Conservation (phyloP, 2,113 vertebrate species). For the Leptobrachium ailaonicum region DNA sequence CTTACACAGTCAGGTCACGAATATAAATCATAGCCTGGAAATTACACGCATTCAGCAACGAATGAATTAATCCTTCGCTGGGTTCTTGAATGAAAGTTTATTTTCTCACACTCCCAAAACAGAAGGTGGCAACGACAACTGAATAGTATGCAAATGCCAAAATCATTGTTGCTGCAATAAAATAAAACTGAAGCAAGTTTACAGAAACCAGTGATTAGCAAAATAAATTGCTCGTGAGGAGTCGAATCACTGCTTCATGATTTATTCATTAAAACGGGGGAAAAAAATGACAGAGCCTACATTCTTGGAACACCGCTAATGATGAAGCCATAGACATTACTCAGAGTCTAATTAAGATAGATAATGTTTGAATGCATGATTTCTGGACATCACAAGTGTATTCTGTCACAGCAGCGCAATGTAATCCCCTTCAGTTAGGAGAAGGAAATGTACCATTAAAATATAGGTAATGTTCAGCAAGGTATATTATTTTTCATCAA, state of each 20-base stretch:
- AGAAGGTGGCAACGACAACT: background rate
- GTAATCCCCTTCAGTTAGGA: background rate
- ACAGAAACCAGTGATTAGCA: slow-evolving; percentile 14
- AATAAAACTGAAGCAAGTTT: slow-evolving; percentile 10
- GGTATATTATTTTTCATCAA: too few species aligned
- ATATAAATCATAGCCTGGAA: slow-evolving; percentile 23
- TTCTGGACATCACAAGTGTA: background rate
- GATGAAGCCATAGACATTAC: background rate
- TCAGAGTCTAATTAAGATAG: background rate
- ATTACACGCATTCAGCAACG: slow-evolving; percentile 27
- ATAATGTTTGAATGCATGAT: background rate
- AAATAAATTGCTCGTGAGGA: slow-evolving; percentile 6
- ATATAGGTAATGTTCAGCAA: too few species aligned
- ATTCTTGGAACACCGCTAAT: background rate
- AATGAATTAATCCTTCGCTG: slow-evolving; percentile 32
- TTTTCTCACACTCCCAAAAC: background rate
- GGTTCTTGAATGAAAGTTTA: background rate
- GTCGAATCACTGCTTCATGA: slow-evolving; percentile 1
- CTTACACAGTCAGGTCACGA: slow-evolving; percentile 32
- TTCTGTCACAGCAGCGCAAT: background rate
- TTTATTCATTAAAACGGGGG: background rate
- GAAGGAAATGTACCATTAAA: background rate
- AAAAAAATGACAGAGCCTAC: background rate
- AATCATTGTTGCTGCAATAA: slow-evolving; percentile 9
- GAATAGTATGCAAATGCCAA: background rate